Base-by-base conservation (phyloP, 2,113 vertebrate genomes). In the Anarrhichthys ocellatus region DNA sequence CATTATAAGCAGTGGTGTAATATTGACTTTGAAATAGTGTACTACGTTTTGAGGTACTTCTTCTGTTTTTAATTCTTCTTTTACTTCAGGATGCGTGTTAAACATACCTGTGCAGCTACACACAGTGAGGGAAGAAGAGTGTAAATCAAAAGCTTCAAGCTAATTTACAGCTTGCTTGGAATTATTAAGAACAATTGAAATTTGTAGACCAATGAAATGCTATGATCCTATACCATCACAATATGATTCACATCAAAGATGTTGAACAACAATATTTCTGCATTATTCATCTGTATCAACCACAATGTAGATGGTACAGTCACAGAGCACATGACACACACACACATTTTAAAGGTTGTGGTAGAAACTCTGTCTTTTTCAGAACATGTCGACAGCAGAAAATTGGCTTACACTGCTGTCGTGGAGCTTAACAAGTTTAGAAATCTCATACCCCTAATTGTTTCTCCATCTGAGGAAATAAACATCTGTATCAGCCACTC, bases 391-490 rank as follows among this genome's bases (percentile, higher is more conserved):
- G 65, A 66, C 42, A 46, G n/a, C 9, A 1, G 42, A 69, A 70
- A 80, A 64, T 36, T 40, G 46, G 5, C 52, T 63, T 27, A 34
- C 17, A 7, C 40, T 48, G 9, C 5, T 52, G 8, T 40, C 36
- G 40, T 46, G 34, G 24, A 68, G 46, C 70, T 82, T 77, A 63
- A 65, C 6, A 42, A 80, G 15, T 32, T 48, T 22, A 86, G 67
- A 71, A 68, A 73, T 78, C 59, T 54, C 66, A 64, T 36, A 67
- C 15, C 32, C 34, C 34, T 42, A 44, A 63, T 40, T 78, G 71
- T 70, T 34, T 73, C 67, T 80, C 56, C 32, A 32, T 70, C 36
- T 74, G 64, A 87, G 48, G 73, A 32, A 62, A 82, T 76, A 80
- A 24, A 79, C 32, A 65, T 73, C 69, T 40, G 76, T 24, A 85